phyloP scores from a whole-genome alignment of 2,888 invertebrate species.

The Yponomeuta plumbellus region DNA sequence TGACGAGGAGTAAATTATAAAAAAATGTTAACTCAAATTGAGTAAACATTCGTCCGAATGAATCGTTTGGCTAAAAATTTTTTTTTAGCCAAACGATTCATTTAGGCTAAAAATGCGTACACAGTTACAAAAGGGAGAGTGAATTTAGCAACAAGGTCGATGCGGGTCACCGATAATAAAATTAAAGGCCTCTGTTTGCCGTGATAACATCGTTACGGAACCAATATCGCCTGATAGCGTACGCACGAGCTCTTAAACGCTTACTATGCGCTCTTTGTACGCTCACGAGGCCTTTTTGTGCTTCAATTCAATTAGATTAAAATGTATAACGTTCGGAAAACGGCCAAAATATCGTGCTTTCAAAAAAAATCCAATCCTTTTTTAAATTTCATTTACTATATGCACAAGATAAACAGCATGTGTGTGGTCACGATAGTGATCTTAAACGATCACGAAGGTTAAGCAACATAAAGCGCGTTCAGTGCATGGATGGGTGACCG shows the following conservation, averaged over 20 bases:
- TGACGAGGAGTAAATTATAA: too few relatives aligned
- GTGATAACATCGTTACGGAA: slow-evolving; percentile 50
- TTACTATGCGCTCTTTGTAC: background rate
- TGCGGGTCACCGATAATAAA: slow-evolving; percentile 48
- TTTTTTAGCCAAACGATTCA: too few relatives aligned
- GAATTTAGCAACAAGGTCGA: slow-evolving; percentile 28
- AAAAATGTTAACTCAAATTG: too few relatives aligned
- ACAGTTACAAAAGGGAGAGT: background rate
- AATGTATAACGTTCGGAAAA: background rate
- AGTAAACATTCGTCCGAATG: too few relatives aligned
- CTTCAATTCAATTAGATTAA: background rate
- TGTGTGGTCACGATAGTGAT: background rate
- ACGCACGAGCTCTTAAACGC: slow-evolving; percentile 4
- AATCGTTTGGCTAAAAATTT: too few relatives aligned
- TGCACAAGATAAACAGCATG: background rate
- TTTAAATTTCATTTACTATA: background rate
- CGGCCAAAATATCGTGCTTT: background rate
- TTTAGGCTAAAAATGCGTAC: background rate
- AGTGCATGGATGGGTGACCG: too few relatives aligned
- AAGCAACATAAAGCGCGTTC: too few relatives aligned
- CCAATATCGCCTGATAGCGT: slow-evolving; percentile 36
- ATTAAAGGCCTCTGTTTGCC: slow-evolving; percentile 51
- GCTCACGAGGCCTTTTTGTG: background rate
- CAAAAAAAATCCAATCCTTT: background rate
- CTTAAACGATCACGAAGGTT: too few relatives aligned